Evolutionary conservation across 2,888 invertebrate genomes (phyloP).

Genomic region (Serrognathus titanus): DNA sequence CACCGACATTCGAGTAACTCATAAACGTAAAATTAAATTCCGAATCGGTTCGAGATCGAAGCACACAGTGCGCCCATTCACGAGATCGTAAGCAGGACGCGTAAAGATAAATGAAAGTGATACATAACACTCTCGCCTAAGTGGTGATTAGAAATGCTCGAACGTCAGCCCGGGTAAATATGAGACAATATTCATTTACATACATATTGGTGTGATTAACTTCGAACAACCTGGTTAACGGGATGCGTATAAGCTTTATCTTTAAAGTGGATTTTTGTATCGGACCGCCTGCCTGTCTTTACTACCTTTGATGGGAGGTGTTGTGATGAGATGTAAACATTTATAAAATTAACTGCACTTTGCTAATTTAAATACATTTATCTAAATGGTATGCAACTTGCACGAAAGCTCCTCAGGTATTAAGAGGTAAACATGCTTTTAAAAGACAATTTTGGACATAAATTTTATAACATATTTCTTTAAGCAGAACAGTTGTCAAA

Average conservation of each 20-base stretch:
- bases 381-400: no score
- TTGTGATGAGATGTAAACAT: conserved; percentile 24
- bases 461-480: no score
- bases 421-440: no score
- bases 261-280: conserved; percentile 18
- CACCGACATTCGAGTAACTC: no score
- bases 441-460: no score
- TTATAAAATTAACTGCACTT: conserved; percentile 6
- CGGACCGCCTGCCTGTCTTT: conserved; percentile 22
- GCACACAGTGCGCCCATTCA: not conserved
- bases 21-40: no score
- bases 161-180: conserved; percentile 27
- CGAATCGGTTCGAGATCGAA: no score
- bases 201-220: conserved; percentile 38
- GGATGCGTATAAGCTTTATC: conserved; percentile 13
- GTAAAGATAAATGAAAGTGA: conserved; percentile 34
- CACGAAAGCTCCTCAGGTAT: no score
- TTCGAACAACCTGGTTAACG: conserved; percentile 12
- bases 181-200: conserved; percentile 39
- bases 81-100: conserved; percentile 8
- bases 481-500: no score
- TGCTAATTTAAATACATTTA: no score
- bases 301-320: conserved; percentile 3
- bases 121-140: conserved; percentile 31
- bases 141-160: conserved; percentile 31